Evolutionary conservation across 2,888 invertebrate species (phyloP).

Genomic region (Melikaiella ostensackeni): DNA sequence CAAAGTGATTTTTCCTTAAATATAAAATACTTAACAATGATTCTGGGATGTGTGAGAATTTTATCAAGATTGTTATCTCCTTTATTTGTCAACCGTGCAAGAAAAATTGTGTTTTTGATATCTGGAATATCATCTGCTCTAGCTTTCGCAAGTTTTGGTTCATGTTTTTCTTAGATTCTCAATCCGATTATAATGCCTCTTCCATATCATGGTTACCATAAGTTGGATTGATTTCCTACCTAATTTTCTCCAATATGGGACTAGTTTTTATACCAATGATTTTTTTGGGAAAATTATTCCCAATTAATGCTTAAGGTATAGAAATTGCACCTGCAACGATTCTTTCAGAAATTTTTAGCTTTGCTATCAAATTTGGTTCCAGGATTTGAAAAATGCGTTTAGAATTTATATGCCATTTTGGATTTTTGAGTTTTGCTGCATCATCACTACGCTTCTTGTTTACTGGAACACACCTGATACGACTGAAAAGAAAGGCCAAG

Average conservation of each 20-base stretch:
- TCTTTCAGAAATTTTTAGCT: constrained; percentile 80
- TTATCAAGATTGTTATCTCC: constrained; percentile 82
- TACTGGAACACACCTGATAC: constrained; percentile 80
- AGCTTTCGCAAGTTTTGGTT: constrained; percentile 79
- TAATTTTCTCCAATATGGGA: constrained; percentile 82
- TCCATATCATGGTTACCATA: constrained; percentile 80
- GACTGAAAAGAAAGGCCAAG: constrained; percentile 81
- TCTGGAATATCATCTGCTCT: constrained; percentile 80
- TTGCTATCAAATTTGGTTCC: no score
- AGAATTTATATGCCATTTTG: no score
- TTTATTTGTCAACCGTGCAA: no score
- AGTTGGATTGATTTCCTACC: constrained; percentile 81
- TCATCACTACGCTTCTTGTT: constrained; percentile 79
- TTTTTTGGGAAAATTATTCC: constrained; percentile 82
- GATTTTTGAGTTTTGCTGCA: neutral
- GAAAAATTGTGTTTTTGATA: constrained; percentile 81
- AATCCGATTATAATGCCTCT: constrained; percentile 77
- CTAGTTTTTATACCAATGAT: constrained; percentile 83
- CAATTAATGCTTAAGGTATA: constrained; percentile 82
- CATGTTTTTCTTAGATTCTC: constrained; percentile 80
- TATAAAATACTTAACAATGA: constrained; percentile 79
- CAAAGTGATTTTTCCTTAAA: constrained; percentile 78
- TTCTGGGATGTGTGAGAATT: constrained; percentile 80
- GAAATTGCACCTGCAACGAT: constrained; percentile 83
- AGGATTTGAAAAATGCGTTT: no score